Conservation (phyloP, 2,113 vertebrate genomes). For the Hippopotamus amphibius region DNA sequence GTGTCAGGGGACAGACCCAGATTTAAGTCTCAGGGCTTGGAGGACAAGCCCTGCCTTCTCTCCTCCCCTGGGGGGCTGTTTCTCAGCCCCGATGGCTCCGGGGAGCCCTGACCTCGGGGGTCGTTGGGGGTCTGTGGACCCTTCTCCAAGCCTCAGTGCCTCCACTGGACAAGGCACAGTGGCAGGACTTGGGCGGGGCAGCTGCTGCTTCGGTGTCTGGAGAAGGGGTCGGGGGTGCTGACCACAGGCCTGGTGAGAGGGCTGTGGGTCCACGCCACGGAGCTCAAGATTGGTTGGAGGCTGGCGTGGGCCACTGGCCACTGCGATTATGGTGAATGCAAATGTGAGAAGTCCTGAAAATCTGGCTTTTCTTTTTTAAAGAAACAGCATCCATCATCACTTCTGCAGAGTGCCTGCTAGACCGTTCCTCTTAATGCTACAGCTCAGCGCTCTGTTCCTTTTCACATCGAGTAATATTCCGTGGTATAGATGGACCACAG, state of each 20-base stretch:
- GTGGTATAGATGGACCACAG: accelerated
- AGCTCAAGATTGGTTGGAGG: neutral
- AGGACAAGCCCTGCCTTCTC: neutral
- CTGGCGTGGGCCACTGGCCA: neutral
- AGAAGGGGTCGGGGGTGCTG: too few relatives aligned
- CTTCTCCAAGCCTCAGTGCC: neutral
- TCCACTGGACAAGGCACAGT: too few relatives aligned
- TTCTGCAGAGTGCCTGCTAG: neutral
- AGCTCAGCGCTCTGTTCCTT: accelerated
- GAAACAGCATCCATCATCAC: accelerated
- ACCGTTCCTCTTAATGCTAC: accelerated
- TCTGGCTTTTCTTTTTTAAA: too few relatives aligned
- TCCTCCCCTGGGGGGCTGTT: accelerated
- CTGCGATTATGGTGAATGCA: accelerated
- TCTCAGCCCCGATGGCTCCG: neutral
- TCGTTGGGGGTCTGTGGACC: neutral
- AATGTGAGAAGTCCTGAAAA: neutral
- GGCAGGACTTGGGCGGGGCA: neutral
- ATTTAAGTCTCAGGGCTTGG: neutral
- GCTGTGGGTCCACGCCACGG: accelerated
- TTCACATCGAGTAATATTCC: accelerated
- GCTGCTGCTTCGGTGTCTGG: neutral
- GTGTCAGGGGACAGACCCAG: neutral
- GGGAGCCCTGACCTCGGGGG: neutral
- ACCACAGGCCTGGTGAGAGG: neutral